phyloP scores from a whole-genome alignment of 1,140 invertebrate species.

The Arion vulgaris region DNA sequence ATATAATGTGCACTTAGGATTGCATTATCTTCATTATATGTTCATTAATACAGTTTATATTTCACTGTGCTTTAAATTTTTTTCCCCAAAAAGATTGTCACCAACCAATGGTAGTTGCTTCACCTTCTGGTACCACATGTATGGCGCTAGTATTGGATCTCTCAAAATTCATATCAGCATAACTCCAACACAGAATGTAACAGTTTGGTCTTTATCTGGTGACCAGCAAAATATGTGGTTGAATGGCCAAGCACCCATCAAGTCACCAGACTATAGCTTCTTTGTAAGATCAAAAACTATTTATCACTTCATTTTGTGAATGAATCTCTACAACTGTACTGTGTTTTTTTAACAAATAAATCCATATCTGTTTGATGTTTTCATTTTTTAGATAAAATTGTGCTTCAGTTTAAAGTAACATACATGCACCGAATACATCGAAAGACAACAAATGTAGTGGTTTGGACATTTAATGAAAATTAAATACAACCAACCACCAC shows the following conservation, averaged over 20 bases:
- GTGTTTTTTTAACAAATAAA: background rate
- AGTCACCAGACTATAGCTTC: slow-evolving; percentile 19
- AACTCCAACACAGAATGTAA: slow-evolving; percentile 8
- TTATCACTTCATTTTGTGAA: background rate
- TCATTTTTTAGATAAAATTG: too few relatives aligned
- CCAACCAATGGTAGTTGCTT: slow-evolving; percentile 50
- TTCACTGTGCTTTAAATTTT: background rate
- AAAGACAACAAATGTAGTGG: too few relatives aligned
- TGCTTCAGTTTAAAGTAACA: too few relatives aligned
- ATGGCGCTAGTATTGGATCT: slow-evolving; percentile 54
- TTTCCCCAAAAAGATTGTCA: slow-evolving; percentile 44
- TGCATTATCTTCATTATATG: too few relatives aligned
- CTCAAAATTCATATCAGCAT: slow-evolving; percentile 63
- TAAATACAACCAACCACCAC: too few relatives aligned
- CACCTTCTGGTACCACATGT: slow-evolving; percentile 67
- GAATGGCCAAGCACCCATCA: slow-evolving; percentile 41
- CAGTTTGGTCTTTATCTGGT: slow-evolving; percentile 51
- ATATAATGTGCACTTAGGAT: too few relatives aligned
- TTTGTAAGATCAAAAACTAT: slow-evolving; percentile 21
- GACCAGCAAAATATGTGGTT: slow-evolving; percentile 53
- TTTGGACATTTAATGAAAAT: too few relatives aligned
- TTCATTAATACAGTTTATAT: too few relatives aligned
- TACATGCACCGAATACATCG: too few relatives aligned
- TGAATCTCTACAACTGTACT: background rate
- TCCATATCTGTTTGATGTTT: too few relatives aligned